phyloP scores from a whole-genome alignment of 2,113 vertebrate genomes.

The Camelus dromedarius region DNA sequence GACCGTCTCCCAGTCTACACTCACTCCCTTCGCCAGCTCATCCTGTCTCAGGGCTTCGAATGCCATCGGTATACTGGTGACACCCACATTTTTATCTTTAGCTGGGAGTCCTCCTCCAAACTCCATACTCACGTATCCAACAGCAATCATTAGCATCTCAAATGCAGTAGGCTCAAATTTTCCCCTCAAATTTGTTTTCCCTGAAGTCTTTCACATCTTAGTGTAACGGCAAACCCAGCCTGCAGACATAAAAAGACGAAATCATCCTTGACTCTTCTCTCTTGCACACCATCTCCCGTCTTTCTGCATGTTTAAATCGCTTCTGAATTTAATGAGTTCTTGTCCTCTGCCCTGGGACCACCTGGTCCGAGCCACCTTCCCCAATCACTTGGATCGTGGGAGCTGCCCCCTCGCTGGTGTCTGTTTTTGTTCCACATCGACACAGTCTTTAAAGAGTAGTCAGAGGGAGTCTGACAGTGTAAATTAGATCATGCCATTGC shows the following conservation, averaged over 20 bases:
- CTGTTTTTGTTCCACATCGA: background rate
- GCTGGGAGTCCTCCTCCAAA: background rate
- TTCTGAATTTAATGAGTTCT: background rate
- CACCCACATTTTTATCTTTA: background rate
- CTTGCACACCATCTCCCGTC: background rate
- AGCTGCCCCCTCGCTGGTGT: background rate
- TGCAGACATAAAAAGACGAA: background rate
- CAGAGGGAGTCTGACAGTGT: background rate
- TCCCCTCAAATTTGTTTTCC: background rate
- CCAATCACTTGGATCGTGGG: background rate
- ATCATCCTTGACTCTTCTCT: background rate
- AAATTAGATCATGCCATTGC: background rate
- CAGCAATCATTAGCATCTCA: background rate
- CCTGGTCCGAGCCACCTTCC: background rate
- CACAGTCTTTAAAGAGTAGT: background rate
- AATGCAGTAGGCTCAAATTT: background rate
- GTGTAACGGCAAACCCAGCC: background rate
- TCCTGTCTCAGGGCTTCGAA: background rate
- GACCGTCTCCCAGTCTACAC: background rate
- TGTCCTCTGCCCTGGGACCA: background rate
- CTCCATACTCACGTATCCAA: background rate
- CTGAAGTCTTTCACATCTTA: background rate
- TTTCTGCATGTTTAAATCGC: background rate
- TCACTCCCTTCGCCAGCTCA: background rate
- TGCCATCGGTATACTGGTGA: background rate